A percentile compares a stretch with the other conserved stretches of the same genome.
phyloP scores from a whole-genome alignment of 2,797 vertebrate genomes.

The Emys orbicularis region DNA sequence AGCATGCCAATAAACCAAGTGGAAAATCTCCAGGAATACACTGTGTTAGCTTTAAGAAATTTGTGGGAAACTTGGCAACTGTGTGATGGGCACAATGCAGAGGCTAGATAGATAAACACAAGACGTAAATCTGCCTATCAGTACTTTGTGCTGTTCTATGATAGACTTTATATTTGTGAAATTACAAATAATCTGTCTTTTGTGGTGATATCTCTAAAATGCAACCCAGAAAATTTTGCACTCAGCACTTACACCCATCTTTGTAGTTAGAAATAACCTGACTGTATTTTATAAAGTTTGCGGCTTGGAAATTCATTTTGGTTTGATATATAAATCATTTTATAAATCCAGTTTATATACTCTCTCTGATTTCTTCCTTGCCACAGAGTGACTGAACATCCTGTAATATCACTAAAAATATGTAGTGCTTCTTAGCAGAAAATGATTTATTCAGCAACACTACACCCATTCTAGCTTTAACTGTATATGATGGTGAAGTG shows the following conservation, averaged over 20 bases:
- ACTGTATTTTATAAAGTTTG: slow-evolving; percentile 3
- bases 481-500: slow-evolving; percentile 2
- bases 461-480: slow-evolving; percentile 25
- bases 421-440: slow-evolving; percentile 41
- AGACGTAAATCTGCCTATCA: neutral
- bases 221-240: neutral
- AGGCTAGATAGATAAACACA: neutral
- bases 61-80: neutral
- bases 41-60: neutral
- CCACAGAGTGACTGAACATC: neutral
- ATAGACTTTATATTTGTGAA: neutral
- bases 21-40: neutral
- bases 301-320: slow-evolving; percentile 24
- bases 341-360: slow-evolving; percentile 45
- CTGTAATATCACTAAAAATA: slow-evolving; percentile 19
- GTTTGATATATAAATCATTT: neutral
- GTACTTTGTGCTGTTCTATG: neutral
- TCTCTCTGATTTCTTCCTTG: slow-evolving; percentile 26
- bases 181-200: slow-evolving; percentile 10
- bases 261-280: neutral
- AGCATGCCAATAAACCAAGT: neutral
- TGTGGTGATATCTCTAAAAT: neutral
- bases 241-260: neutral
- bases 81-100: neutral
- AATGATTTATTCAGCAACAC: slow-evolving; percentile 59